A percentile compares a stretch with the other conserved stretches of the same genome.
Conservation (phyloP, 2,888 invertebrate species). For the Morpho helenor region DNA sequence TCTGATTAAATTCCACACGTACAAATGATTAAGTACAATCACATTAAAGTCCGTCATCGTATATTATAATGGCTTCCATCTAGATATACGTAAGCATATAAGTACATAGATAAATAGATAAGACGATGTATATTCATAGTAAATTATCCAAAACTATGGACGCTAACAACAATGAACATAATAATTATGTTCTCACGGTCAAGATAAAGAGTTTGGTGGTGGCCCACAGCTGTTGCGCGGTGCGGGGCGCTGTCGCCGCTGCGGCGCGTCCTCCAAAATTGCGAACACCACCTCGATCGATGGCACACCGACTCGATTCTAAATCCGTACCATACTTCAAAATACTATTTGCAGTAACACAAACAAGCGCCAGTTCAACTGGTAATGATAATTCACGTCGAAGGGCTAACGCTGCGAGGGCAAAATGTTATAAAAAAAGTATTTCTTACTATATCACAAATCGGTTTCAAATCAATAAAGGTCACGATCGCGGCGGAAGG, state of each 20-base stretch:
- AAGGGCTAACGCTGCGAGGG: constrained; percentile 1
- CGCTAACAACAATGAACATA: constrained; percentile 30
- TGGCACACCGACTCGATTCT: constrained; percentile 35
- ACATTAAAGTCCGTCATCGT: background rate
- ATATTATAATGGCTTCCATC: constrained; percentile 9
- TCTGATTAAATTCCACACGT: constrained; percentile 14
- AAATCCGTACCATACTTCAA: constrained; percentile 30
- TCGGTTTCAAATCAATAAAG: constrained; percentile 15
- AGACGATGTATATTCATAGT: background rate
- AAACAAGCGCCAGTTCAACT: constrained; percentile 19
- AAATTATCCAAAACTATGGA: constrained; percentile 2
- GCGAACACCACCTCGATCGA: constrained; percentile 57
- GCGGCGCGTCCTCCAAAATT: constrained; percentile 46
- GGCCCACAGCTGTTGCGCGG: constrained; percentile 68
- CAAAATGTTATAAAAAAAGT: constrained; percentile 35
- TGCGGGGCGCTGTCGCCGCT: constrained; percentile 50
- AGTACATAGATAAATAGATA: background rate
- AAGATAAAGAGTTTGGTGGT: constrained; percentile 55
- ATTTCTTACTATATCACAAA: constrained; percentile 21
- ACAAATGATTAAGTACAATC: constrained; percentile 11
- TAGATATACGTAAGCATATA: background rate
- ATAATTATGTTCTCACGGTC: constrained; percentile 69
- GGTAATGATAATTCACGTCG: constrained; percentile 8
- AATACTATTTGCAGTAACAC: constrained; percentile 23
- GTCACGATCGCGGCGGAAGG: constrained; percentile 25